Evolutionary conservation across 2,888 invertebrate species (phyloP).

Genomic region (Epinotia ramella): DNA sequence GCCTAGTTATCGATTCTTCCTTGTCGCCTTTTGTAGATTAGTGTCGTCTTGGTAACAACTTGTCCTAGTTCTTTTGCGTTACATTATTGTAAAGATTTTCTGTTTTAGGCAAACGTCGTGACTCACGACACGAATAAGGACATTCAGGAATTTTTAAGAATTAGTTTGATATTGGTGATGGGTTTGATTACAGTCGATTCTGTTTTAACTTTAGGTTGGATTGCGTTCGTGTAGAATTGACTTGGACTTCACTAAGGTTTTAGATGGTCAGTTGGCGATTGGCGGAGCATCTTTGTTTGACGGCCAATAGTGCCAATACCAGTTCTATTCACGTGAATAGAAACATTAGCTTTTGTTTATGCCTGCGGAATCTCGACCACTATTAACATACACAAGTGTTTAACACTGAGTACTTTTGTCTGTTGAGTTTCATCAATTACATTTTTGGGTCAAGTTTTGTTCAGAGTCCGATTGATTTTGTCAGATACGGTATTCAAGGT

Average conservation of each 20-base stretch:
- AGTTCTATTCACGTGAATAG: not conserved
- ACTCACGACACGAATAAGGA: conserved; percentile 27
- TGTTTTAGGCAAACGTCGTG: conserved; percentile 30
- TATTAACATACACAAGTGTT: conserved; percentile 37
- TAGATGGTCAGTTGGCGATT: not conserved
- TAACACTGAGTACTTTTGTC: conserved; percentile 49
- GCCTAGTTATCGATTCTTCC: conserved; percentile 68
- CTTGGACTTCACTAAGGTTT: not conserved
- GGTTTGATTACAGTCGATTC: not conserved
- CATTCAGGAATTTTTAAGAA: conserved; percentile 13
- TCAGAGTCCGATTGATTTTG: conserved; percentile 83
- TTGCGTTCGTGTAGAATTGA: not conserved
- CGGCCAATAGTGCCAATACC: not conserved
- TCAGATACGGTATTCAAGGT: conserved; percentile 84
- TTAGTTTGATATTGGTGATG: not conserved
- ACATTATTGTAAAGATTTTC: conserved; percentile 43
- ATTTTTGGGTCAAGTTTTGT: conserved; percentile 83
- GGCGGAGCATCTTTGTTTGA: not conserved
- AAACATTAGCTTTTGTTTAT: conserved; percentile 18
- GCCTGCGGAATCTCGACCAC: conserved; percentile 18
- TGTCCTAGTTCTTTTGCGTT: conserved; percentile 55
- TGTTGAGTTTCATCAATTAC: conserved; percentile 70
- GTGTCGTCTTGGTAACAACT: conserved; percentile 56
- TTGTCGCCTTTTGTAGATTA: conserved; percentile 61
- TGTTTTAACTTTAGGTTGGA: not conserved